Percentiles rank a stretch among this genome's conserved stretches.
phyloP scores from a whole-genome alignment of 2,888 invertebrate species.

The Hirtodrosophila alboralis region DNA sequence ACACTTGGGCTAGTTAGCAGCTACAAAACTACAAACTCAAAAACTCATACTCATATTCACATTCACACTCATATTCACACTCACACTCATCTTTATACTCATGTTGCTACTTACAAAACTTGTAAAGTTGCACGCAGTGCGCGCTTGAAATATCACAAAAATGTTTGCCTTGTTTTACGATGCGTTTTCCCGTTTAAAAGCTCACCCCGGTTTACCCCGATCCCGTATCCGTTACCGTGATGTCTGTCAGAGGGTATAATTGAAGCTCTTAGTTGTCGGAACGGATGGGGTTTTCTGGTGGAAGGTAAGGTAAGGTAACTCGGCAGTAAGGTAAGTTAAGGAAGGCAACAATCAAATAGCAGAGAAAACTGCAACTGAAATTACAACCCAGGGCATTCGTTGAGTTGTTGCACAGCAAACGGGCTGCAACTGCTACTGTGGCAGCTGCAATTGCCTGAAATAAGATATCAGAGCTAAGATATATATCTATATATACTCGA shows the following conservation, averaged over 20 bases:
- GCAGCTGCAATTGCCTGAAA: slow-evolving; percentile 62
- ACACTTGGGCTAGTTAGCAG: slow-evolving; percentile 15
- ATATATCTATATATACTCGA: slow-evolving; percentile 49
- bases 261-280: slow-evolving; percentile 64
- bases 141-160: slow-evolving; percentile 58
- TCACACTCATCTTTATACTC: slow-evolving; percentile 14
- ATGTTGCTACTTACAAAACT: slow-evolving; percentile 6
- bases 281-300: slow-evolving; percentile 31
- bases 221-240: slow-evolving; percentile 6
- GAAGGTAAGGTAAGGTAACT: not conserved
- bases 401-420: not conserved
- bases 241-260: slow-evolving; percentile 65
- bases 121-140: slow-evolving; percentile 42
- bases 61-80: slow-evolving; percentile 13
- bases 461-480: slow-evolving; percentile 63
- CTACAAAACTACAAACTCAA: no score
- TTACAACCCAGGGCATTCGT: slow-evolving; percentile 67
- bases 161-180: slow-evolving; percentile 46
- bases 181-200: slow-evolving; percentile 31
- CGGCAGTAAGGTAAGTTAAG: slow-evolving; percentile 6
- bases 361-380: slow-evolving; percentile 69
- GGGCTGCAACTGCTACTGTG: not conserved
- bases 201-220: slow-evolving; percentile 2
- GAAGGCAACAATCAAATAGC: slow-evolving; percentile 67
- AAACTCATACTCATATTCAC: not conserved